phyloP scores from a whole-genome alignment of 2,113 vertebrate species.

The Catharus minimus region DNA sequence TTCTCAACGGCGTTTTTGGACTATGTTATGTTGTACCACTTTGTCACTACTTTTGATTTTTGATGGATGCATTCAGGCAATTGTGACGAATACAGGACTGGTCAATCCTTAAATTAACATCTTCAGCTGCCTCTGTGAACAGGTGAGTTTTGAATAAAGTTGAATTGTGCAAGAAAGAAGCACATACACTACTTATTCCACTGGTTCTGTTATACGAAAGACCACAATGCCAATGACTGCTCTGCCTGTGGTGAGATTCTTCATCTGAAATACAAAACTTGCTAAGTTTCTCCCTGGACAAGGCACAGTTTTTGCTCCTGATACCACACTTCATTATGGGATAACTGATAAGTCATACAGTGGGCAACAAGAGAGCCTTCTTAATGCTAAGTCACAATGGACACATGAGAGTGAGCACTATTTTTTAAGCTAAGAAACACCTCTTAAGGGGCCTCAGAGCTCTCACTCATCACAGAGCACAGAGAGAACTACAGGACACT shows the following conservation, averaged over 20 bases:
- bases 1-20: neutral
- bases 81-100: neutral
- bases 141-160: neutral
- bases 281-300: neutral
- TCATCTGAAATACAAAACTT: neutral
- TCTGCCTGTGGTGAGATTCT: neutral
- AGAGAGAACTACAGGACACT: neutral
- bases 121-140: neutral
- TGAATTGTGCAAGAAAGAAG: neutral
- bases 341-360: neutral
- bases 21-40: neutral
- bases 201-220: fast-evolving
- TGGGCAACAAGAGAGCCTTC: neutral
- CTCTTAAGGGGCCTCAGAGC: neutral
- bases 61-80: neutral
- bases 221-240: neutral
- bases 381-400: neutral
- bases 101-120: neutral
- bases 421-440: neutral
- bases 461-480: neutral
- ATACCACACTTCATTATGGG: neutral
- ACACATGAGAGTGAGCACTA: neutral
- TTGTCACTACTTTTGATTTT: neutral
- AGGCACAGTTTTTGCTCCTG: neutral
- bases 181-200: neutral